Base-by-base conservation (phyloP, 2,113 vertebrate genomes). In the Tretioscincus oriximinensis region DNA sequence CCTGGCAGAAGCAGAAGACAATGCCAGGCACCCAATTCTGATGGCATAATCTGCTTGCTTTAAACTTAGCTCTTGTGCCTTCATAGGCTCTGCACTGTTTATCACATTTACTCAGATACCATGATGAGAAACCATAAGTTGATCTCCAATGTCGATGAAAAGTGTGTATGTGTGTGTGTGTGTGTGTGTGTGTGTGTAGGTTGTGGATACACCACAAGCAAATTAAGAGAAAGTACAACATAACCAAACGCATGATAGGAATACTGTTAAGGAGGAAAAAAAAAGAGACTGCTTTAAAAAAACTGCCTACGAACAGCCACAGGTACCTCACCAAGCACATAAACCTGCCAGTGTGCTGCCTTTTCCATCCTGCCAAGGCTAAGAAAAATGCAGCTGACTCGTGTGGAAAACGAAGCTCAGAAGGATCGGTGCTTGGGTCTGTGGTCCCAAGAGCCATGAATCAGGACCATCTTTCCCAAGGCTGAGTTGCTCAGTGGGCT, bases 1-100 rank as follows among this genome's bases (percentile, higher is more conserved):
- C 94, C 95, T 95, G 85, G 96, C 95, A 97, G 96, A 95, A 96
- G 94, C 92, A 92, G 88, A 68, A 84, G 85, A 84, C 91, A 93
- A 90, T 41, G 35, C 35, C 35, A 94, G 94, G 94, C 90, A 91
- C 80, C 35, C 90, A 91, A 93, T 93, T 92, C 91, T 93, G 94
- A 95, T 94, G 91, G 91, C 94, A 91, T 90, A 90, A 93, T 89
- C 92, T 92, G 72, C 94, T 95, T 84, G 92, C 85, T 93, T 93
- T 88, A 68, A 81, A 83, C 90, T 90, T 84, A 91, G 91, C 93
- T 90, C 86, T 84, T 77, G 81, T 88, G 90, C 35, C 61, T 41
- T 88, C 92, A 90, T 93, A 93, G 92, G 92, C 88, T 93, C 91
- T 84, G 93, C 92, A 92, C 85, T 92, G 94, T 94, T 95, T 93